Conservation (phyloP, 2,113 vertebrate species). For the Melanerpes formicivorus region DNA sequence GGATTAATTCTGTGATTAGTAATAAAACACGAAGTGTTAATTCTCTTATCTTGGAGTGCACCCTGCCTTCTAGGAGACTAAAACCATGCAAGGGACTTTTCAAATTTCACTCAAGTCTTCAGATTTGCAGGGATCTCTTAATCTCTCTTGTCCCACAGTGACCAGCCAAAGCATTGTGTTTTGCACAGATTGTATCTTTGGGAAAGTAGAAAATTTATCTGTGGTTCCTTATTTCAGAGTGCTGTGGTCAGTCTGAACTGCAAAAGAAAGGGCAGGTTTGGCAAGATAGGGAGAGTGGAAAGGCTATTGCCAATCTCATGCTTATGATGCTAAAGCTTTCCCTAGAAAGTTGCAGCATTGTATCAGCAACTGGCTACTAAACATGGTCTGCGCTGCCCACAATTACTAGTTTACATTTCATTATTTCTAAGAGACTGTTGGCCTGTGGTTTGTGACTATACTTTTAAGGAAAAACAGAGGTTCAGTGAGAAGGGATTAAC, state of each 20-base stretch:
- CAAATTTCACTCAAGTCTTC: not conserved
- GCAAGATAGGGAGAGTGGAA: not conserved
- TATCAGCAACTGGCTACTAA: not conserved
- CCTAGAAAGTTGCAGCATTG: not conserved
- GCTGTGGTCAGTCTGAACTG: not conserved
- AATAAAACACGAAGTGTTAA: not conserved
- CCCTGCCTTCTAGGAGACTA: not conserved
- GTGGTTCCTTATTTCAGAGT: not conserved
- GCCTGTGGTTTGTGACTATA: not conserved
- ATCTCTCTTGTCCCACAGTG: not conserved
- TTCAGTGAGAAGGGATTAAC: not conserved
- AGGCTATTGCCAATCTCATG: not conserved
- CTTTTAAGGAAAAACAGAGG: not conserved
- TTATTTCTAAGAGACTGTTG: not conserved
- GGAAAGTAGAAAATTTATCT: not conserved
- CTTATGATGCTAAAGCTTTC: not conserved
- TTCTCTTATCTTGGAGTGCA: not conserved
- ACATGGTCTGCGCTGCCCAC: not conserved
- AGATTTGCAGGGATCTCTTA: not conserved
- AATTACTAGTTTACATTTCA: not conserved
- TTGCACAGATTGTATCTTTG: not conserved
- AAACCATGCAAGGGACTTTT: not conserved
- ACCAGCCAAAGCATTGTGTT: not conserved
- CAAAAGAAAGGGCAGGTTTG: not conserved
- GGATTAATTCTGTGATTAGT: not conserved